phyloP scores from a whole-genome alignment of 2,113 vertebrate genomes.

The Chaetura pelagica region DNA sequence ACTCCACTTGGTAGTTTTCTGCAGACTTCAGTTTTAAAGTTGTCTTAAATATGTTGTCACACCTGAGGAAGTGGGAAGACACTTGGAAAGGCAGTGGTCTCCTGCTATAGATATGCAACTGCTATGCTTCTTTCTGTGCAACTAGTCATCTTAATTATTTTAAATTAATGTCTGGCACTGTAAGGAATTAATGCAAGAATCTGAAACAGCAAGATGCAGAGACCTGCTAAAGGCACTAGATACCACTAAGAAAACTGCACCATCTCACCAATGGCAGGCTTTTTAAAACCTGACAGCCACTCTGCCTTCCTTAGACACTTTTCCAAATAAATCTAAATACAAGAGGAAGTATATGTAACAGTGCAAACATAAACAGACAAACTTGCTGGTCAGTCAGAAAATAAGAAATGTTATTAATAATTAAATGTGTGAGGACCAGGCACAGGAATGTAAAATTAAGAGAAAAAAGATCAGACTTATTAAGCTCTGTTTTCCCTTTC shows the following conservation, averaged over 20 bases:
- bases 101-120: not conserved
- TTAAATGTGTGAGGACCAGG: not conserved
- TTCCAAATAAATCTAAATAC: not conserved
- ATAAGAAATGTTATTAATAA: not conserved
- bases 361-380: not conserved
- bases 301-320: not conserved
- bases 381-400: not conserved
- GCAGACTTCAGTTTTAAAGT: not conserved
- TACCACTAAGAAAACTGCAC: not conserved
- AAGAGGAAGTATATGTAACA: not conserved
- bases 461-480: not conserved
- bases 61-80: not conserved
- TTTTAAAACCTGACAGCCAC: not conserved
- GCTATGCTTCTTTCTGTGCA: not conserved
- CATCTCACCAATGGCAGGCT: not conserved
- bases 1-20: not conserved
- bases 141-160: not conserved
- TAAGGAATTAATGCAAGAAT: not conserved
- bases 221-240: not conserved
- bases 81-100: not conserved
- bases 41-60: not conserved
- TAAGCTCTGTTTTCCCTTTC: not conserved
- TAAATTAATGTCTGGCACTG: not conserved
- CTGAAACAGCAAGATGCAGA: not conserved
- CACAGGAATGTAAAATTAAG: not conserved